Percentiles rank a stretch among this genome's conserved stretches.
phyloP scores from a whole-genome alignment of 2,113 vertebrate species.

The Hypomesus transpacificus region DNA sequence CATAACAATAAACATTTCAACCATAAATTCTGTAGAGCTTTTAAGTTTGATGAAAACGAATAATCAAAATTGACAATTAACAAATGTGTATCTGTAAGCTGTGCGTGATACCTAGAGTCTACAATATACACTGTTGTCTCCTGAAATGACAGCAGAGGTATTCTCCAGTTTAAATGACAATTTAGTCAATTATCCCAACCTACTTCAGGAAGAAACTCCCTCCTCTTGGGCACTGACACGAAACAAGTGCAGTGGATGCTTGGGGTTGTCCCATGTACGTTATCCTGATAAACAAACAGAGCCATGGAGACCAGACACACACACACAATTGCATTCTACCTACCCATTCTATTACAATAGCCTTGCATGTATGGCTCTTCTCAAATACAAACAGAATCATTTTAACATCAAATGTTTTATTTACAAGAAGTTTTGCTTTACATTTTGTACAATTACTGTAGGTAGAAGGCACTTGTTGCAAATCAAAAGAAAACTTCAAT shows the following conservation, averaged over 20 bases:
- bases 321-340: neutral
- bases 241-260: neutral
- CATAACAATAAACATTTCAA: no score
- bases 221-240: neutral
- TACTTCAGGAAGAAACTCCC: neutral
- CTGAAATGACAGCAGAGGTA: no score
- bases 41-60: no score
- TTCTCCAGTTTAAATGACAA: no score
- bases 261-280: neutral
- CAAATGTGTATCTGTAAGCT: no score
- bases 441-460: constrained; percentile 51
- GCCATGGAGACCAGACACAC: neutral
- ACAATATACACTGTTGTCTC: no score
- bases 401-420: constrained; percentile 65
- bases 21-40: no score
- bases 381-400: neutral
- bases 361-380: neutral
- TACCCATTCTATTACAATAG: constrained; percentile 5
- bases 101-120: no score
- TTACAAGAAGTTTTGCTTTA: constrained; percentile 64
- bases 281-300: constrained; percentile 1
- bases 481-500: constrained; percentile 28
- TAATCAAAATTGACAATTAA: no score
- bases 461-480: constrained; percentile 65
- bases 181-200: neutral